These are phyloP conservation scores for Cottoperca gobio DNA, from an alignment of 2,797 vertebrate species.

Conservation along the genomic window DNA sequence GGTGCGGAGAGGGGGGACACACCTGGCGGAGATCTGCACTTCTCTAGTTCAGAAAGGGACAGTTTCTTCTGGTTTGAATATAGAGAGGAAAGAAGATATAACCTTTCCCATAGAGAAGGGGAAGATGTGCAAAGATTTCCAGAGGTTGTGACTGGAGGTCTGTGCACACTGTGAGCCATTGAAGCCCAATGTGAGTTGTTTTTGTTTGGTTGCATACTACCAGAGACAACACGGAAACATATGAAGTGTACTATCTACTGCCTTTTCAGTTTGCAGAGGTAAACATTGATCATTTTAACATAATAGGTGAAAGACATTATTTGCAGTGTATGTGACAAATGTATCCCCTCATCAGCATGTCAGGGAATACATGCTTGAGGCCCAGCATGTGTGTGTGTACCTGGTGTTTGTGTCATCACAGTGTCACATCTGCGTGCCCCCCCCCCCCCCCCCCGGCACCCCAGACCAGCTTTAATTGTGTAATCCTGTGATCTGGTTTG, in stretches of 20 bases:
- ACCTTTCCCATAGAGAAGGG: too few relatives aligned
- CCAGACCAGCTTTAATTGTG: conserved; percentile 75
- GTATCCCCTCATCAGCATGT: background rate
- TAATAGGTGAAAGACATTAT: background rate
- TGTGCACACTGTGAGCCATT: background rate
- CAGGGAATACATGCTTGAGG: background rate
- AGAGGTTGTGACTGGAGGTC: background rate
- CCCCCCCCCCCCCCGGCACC: background rate
- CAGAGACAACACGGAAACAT: background rate
- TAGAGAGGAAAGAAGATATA: background rate
- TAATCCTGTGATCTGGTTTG: conserved; percentile 77
- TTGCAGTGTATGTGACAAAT: background rate
- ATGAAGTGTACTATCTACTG: background rate
- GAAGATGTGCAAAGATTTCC: background rate
- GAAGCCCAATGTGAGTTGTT: background rate
- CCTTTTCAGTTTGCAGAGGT: background rate
- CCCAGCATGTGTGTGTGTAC: background rate
- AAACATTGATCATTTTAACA: background rate
- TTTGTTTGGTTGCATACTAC: background rate
- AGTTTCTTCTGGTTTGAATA: background rate
- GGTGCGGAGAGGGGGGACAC: too few relatives aligned
- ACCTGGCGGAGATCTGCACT: too few relatives aligned
- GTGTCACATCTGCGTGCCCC: background rate
- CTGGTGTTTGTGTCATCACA: conserved; percentile 18
- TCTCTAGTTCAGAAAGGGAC: background rate